Evolutionary conservation across 2,888 invertebrate genomes (phyloP), one percentile per base, ranked within the genome.

Genomic region (Bombyx huttoni): DNA sequence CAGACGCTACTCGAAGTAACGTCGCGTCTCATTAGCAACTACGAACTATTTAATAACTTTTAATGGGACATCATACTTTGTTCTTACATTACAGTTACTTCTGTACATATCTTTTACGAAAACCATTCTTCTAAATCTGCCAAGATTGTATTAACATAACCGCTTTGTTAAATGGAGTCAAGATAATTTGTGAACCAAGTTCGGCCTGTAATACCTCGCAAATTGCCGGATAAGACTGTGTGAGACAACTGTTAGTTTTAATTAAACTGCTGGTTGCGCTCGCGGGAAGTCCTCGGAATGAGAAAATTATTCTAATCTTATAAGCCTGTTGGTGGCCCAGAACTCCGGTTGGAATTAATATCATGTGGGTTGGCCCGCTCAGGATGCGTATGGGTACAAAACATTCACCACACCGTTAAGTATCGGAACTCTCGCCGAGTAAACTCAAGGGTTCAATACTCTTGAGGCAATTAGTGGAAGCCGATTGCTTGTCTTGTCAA

Each of bases 231-330:
- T 85, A 84, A 86, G 85, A 86, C 87, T 83, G 87, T 84, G 86
- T 82, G 85, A 85, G 87, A 86, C 86, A 87, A 87, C 87, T 87
- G 87, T 86, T 88, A 87, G 87, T 87, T 88, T 88, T 87, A 87
- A 88, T 88, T 88, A 86, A 88, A 87, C 85, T 80, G 83, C 83
- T 82, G 86, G 80, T 85, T 76, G 77, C 74, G 76, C 74, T 82
- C 80, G 82, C 78, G 77, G 81, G 78, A 76, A 81, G 74, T 77
- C 77, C 77, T 80, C 70, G 74, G 78, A 86, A 86, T 78, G 87
- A 80, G 82, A 79, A 81, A 87, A 87, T 87, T 86, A 87, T 88
- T 86, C 83, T 88, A 87, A 88, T 88, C 85, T 83, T 80, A 81
- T 83, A 84, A 81, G 81, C 82, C 78, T 81, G 80, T 79, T 75